phyloP scores from a whole-genome alignment of 1,140 invertebrate genomes.

The Kradibia gibbosae region DNA sequence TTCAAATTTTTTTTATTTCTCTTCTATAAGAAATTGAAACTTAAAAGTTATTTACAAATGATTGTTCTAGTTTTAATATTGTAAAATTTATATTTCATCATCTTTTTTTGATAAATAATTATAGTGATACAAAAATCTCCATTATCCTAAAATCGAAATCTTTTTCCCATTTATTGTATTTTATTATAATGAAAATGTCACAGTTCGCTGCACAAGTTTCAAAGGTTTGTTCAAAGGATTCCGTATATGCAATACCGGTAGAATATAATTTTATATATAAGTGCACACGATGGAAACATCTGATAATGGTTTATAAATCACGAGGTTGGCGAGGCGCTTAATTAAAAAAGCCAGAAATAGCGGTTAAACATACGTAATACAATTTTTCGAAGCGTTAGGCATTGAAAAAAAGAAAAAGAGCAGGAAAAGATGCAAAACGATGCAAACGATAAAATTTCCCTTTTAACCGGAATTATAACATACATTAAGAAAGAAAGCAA shows the following conservation, averaged over 20 bases:
- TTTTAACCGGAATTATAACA: too few relatives aligned
- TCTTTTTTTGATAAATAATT: too few relatives aligned
- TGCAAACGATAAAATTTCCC: background rate
- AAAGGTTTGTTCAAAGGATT: background rate
- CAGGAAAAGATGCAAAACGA: background rate
- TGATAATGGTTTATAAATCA: background rate
- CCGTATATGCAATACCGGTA: background rate
- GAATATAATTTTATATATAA: background rate
- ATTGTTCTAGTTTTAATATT: background rate
- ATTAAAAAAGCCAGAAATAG: background rate
- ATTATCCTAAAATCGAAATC: too few relatives aligned
- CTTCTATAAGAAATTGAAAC: background rate
- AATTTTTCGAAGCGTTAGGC: background rate
- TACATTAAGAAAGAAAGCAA: too few relatives aligned
- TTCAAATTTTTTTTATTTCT: background rate
- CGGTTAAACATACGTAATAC: slow-evolving; percentile 11
- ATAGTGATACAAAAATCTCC: too few relatives aligned
- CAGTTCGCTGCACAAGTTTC: too few relatives aligned
- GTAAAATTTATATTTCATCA: background rate
- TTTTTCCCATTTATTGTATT: too few relatives aligned
- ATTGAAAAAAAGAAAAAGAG: background rate
- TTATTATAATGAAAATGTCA: too few relatives aligned
- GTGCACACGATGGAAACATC: background rate
- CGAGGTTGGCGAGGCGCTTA: background rate
- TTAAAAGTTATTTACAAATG: background rate